These are phyloP conservation scores for Prinia subflava DNA, from an alignment of 2,113 vertebrate genomes.

Conservation along the genomic window DNA sequence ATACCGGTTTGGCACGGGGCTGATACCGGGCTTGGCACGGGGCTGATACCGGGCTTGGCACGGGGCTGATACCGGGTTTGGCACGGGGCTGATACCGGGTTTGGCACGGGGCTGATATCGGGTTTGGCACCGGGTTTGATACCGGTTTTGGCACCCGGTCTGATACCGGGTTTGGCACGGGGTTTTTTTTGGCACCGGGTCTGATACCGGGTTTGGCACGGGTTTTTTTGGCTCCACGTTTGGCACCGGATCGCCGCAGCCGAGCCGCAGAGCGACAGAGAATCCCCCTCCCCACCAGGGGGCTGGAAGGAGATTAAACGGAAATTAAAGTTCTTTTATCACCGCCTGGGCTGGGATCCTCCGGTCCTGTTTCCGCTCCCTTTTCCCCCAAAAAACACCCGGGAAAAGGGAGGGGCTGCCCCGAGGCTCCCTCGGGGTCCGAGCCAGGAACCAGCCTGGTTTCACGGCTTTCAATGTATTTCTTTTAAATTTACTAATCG, in stretches of 20 bases:
- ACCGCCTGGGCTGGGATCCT: neutral
- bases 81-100: too few relatives aligned
- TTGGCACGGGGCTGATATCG: too few relatives aligned
- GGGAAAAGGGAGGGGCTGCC: neutral
- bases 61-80: too few relatives aligned
- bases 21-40: too few relatives aligned
- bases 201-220: neutral
- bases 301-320: neutral
- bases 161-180: neutral
- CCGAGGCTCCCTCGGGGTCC: neutral
- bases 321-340: neutral
- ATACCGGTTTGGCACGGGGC: too few relatives aligned
- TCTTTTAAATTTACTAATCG: fast-evolving
- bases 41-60: too few relatives aligned
- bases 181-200: too few relatives aligned
- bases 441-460: neutral
- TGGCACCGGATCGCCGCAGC: too few relatives aligned
- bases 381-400: neutral
- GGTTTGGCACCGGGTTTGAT: too few relatives aligned
- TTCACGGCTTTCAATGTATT: too few relatives aligned
- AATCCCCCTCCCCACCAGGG: neutral
- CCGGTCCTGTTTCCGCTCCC: fast-evolving
- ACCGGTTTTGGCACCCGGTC: too few relatives aligned
- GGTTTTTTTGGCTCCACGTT: too few relatives aligned
- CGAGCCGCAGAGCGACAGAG: neutral